Conservation (phyloP, 92 coral and sea anemone genomes). For the Metridium senile region DNA sequence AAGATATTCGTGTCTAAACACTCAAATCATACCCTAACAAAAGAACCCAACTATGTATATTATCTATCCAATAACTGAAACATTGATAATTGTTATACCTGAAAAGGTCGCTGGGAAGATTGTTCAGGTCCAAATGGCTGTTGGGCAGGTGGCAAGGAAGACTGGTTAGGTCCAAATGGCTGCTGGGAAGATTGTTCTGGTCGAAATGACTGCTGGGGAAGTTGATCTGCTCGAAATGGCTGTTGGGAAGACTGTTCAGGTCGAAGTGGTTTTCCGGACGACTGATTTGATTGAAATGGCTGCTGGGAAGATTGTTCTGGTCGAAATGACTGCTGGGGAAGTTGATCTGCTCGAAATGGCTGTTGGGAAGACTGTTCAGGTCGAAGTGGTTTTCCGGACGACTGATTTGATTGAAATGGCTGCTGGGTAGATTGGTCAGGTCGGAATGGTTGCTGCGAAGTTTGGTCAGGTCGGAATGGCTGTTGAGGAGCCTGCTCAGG, state of each 20-base stretch:
- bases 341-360: background rate
- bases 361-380: background rate
- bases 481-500: background rate
- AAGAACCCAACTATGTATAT: no score
- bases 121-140: no score
- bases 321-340: slow-evolving; percentile 18
- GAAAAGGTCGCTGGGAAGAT: background rate
- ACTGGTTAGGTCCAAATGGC: slow-evolving; percentile 2
- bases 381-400: slow-evolving; percentile 1
- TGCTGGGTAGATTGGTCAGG: slow-evolving; percentile 19
- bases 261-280: background rate
- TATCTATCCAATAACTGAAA: no score
- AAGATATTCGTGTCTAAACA: no score
- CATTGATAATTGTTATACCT: background rate
- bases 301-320: slow-evolving; percentile 17
- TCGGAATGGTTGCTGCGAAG: slow-evolving; percentile 15
- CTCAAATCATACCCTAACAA: background rate
- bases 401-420: slow-evolving; percentile 1
- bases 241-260: slow-evolving; percentile 20
- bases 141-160: no score
- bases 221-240: background rate
- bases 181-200: slow-evolving; percentile 11
- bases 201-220: slow-evolving; percentile 14
- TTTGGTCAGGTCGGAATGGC: slow-evolving; percentile 12
- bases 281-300: slow-evolving; percentile 18